A percentile compares a stretch with the other conserved stretches of the same genome.
Conservation (phyloP, 2,797 vertebrate genomes). For the Labroides dimidiatus region DNA sequence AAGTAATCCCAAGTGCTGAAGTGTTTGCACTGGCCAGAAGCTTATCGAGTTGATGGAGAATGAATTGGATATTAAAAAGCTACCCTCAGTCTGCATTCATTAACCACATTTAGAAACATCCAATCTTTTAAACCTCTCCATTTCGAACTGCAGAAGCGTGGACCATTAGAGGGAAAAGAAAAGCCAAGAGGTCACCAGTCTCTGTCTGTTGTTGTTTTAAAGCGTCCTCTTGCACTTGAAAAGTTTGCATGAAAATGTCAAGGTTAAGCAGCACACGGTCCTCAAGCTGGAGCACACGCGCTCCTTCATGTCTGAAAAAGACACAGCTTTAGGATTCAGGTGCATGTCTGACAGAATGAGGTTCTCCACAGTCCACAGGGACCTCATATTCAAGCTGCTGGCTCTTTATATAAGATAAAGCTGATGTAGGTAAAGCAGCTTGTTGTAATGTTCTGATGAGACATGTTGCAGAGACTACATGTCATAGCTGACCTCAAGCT, state of each 20-base stretch:
- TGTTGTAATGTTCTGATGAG: conserved; percentile 8
- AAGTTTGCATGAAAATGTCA: conserved; percentile 7
- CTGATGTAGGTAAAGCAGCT: conserved; percentile 15
- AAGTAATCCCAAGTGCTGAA: neutral
- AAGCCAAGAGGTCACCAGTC: too few relatives aligned
- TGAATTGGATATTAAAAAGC: neutral
- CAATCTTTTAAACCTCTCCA: neutral
- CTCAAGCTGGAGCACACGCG: conserved; percentile 5
- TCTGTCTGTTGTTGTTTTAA: neutral
- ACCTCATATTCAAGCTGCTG: conserved; percentile 34
- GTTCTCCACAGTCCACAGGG: conserved; percentile 50
- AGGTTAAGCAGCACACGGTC: conserved; percentile 8
- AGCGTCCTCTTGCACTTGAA: conserved; percentile 2
- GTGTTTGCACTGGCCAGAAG: neutral
- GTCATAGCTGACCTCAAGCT: neutral
- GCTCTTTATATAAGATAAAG: conserved; percentile 9
- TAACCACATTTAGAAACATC: neutral
- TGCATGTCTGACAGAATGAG: conserved; percentile 60
- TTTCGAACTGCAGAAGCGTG: neutral
- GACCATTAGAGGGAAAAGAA: neutral
- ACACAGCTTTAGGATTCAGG: conserved; percentile 25
- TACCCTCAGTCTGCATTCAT: neutral
- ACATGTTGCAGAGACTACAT: conserved; percentile 2
- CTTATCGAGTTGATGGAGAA: neutral
- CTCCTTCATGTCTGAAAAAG: conserved; percentile 18